A percentile compares a stretch with the other conserved stretches of the same genome.
Evolutionary conservation across 2,888 invertebrate species (phyloP).

Genomic region (Agonopterix heracliana): DNA sequence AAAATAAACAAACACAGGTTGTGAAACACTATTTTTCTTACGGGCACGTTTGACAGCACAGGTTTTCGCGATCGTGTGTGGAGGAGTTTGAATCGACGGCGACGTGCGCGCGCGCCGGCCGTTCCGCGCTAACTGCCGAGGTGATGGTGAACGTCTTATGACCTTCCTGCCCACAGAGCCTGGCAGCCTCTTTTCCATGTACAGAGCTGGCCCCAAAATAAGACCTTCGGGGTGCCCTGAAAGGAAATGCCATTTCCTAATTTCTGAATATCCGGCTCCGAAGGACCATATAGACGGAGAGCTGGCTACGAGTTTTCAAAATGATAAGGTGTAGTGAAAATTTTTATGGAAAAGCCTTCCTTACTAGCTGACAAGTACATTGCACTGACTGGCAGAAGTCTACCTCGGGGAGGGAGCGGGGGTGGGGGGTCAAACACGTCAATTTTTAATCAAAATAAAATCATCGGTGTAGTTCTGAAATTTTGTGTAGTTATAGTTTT

Average conservation of each 20-base stretch:
- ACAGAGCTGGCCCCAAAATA: slow-evolving; percentile 35
- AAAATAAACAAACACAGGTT: slow-evolving; percentile 59
- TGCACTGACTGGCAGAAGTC: no score
- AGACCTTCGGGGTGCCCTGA: slow-evolving; percentile 20
- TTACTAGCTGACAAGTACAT: no score
- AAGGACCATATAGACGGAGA: no score
- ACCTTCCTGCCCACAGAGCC: slow-evolving; percentile 68
- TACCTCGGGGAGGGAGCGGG: no score
- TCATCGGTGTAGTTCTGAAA: no score
- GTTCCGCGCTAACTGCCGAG: slow-evolving; percentile 64
- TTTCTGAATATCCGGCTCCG: slow-evolving; percentile 12
- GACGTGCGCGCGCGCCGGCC: slow-evolving; percentile 58
- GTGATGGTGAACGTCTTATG: slow-evolving; percentile 60
- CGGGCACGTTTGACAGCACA: slow-evolving; percentile 59
- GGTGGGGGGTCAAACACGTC: no score
- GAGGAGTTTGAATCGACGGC: slow-evolving; percentile 20
- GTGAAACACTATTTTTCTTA: slow-evolving; percentile 57
- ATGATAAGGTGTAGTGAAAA: no score
- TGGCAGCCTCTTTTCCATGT: slow-evolving; percentile 59
- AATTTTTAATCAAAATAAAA: no score
- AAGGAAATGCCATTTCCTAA: slow-evolving; percentile 9
- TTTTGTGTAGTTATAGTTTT: no score
- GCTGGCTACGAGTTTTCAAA: no score
- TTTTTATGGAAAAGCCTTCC: no score
- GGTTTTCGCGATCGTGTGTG: slow-evolving; percentile 48